Conservation (phyloP, 2,888 invertebrate genomes). For the Coelogynopora nodosa region DNA sequence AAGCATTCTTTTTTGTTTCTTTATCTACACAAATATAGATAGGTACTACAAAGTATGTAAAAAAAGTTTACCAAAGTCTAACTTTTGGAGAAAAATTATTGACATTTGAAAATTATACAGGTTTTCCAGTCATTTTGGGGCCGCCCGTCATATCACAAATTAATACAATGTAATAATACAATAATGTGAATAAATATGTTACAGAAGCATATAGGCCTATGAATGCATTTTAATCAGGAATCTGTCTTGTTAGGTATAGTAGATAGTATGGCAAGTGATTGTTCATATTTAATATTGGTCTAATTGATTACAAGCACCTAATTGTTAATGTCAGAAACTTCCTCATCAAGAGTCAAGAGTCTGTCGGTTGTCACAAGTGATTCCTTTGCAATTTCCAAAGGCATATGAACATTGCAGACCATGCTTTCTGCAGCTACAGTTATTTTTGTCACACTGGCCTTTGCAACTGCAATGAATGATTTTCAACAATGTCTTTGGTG, state of each 20-base stretch:
- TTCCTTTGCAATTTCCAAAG: not conserved
- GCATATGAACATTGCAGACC: not conserved
- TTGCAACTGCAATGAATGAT: not conserved
- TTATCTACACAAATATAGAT: not conserved
- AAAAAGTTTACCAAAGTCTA: conserved; percentile 25
- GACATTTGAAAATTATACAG: not conserved
- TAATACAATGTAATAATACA: too few species aligned
- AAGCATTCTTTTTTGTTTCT: not conserved
- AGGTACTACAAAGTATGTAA: not conserved
- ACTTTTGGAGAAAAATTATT: not conserved
- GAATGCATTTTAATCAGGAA: not conserved
- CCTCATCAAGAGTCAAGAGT: not conserved
- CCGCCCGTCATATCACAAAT: too few species aligned
- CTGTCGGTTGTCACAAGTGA: not conserved
- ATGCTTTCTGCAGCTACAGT: not conserved
- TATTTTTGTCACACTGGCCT: not conserved
- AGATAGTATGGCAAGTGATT: not conserved
- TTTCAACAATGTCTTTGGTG: not conserved
- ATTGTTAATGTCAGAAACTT: not conserved
- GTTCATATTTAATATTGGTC: not conserved
- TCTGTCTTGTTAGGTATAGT: not conserved
- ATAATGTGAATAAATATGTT: not conserved
- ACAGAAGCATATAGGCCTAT: not conserved
- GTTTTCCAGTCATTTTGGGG: too few species aligned
- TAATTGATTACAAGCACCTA: not conserved